Conservation (phyloP, 2,888 invertebrate species). For the Diarsia rubi region DNA sequence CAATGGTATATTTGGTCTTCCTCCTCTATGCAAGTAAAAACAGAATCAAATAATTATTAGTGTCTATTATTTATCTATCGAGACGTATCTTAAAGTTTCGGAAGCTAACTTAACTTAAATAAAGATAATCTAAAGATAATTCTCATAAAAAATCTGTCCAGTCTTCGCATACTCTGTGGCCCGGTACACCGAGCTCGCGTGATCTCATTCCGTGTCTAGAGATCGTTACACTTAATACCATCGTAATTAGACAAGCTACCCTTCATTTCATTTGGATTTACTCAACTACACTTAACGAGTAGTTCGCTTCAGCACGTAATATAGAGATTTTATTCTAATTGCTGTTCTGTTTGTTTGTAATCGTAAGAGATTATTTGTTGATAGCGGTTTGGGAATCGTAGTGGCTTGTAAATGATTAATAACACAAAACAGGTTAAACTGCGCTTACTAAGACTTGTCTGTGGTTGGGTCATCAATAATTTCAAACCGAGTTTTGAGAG, state of each 20-base stretch:
- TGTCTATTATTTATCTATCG: no score
- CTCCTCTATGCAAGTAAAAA: no score
- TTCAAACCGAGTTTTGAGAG: background rate
- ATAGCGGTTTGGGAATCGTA: constrained; percentile 6
- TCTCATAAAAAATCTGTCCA: constrained; percentile 12
- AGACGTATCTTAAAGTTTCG: background rate
- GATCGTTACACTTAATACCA: constrained; percentile 73
- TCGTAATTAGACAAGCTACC: constrained; percentile 78
- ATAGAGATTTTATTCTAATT: constrained; percentile 65
- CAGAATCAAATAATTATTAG: no score
- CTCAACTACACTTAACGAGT: constrained; percentile 64
- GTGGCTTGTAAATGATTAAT: background rate
- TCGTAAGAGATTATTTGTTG: constrained; percentile 16
- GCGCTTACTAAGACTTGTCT: background rate
- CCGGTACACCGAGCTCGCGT: constrained; percentile 68
- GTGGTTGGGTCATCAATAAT: background rate
- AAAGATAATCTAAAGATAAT: background rate
- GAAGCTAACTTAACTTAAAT: background rate
- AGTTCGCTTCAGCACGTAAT: constrained; percentile 65
- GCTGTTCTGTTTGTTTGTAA: constrained; percentile 23
- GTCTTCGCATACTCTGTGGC: constrained; percentile 38
- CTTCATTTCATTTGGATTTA: constrained; percentile 77
- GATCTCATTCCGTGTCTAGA: constrained; percentile 74
- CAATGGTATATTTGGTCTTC: no score
- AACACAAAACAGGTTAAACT: background rate